phyloP scores from a whole-genome alignment of 2,888 invertebrate genomes.

The Cheilosia urbana region DNA sequence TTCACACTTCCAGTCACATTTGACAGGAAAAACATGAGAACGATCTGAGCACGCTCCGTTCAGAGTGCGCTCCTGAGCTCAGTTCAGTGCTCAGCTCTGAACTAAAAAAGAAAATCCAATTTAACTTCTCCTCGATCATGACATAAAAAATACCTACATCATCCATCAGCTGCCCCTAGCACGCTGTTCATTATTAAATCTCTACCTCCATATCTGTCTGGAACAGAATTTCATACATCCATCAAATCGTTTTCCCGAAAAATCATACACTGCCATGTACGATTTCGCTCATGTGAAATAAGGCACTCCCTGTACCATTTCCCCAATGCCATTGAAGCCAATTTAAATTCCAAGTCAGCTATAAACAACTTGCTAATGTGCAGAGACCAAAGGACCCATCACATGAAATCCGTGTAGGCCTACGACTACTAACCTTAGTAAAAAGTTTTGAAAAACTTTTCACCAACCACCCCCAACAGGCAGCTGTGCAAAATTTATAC shows the following conservation, averaged over 20 bases:
- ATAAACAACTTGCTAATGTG: conserved; percentile 8
- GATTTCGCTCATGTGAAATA: conserved; percentile 8
- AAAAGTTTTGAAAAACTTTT: conserved; percentile 32
- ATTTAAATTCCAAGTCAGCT: conserved; percentile 33
- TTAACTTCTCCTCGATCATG: too few relatives aligned
- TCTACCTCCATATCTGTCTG: neutral
- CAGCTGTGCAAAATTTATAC: conserved; percentile 59
- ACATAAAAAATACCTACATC: too few relatives aligned
- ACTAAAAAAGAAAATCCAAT: too few relatives aligned
- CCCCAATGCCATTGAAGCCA: conserved; percentile 1
- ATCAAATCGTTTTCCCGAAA: neutral
- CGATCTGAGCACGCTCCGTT: too few relatives aligned
- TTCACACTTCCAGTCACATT: too few relatives aligned
- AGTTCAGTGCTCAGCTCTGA: too few relatives aligned
- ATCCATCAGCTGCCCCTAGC: neutral
- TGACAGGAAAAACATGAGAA: too few relatives aligned
- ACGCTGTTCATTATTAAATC: neutral
- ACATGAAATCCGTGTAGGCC: conserved; percentile 15
- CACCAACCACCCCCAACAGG: neutral
- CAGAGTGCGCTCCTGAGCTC: too few relatives aligned
- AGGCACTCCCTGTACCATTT: neutral
- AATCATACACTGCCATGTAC: conserved; percentile 8
- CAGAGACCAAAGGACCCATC: conserved; percentile 16
- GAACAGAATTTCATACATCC: neutral
- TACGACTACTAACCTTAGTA: neutral